Evolutionary conservation across 1,140 invertebrate genomes (phyloP).

Genomic region (Dryas iulia): DNA sequence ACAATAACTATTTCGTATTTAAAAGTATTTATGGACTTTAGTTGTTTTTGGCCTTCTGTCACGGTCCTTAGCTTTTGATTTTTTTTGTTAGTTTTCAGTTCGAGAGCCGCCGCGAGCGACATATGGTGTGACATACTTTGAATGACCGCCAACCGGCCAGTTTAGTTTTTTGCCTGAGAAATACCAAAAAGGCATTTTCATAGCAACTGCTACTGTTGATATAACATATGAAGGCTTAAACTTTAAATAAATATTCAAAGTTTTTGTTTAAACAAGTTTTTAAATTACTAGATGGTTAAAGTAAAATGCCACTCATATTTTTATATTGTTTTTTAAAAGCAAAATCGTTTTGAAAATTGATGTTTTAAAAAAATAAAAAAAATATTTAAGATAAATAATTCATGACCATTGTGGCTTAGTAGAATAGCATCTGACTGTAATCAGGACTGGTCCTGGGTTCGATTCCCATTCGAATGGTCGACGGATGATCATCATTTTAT

Average conservation of each 20-base stretch:
- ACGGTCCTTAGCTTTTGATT: slow-evolving; percentile 64
- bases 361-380: too few relatives aligned
- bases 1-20: slow-evolving; percentile 65
- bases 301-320: background rate
- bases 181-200: slow-evolving; percentile 25
- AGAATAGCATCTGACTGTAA: too few relatives aligned
- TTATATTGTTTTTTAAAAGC: too few relatives aligned
- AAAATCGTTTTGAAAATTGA: too few relatives aligned
- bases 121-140: slow-evolving; percentile 70
- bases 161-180: slow-evolving; percentile 48
- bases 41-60: slow-evolving; percentile 58
- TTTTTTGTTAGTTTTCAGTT: slow-evolving; percentile 61
- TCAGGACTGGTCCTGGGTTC: too few relatives aligned
- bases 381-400: too few relatives aligned
- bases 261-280: background rate
- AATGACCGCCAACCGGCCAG: slow-evolving; percentile 55
- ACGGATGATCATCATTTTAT: too few relatives aligned
- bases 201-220: slow-evolving; percentile 47
- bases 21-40: slow-evolving; percentile 59
- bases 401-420: too few relatives aligned
- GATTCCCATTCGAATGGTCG: too few relatives aligned
- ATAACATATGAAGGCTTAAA: background rate
- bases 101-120: slow-evolving; percentile 46
- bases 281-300: background rate
- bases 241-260: background rate